Conservation (phyloP, 2,113 vertebrate genomes). For the Xiphias gladius region DNA sequence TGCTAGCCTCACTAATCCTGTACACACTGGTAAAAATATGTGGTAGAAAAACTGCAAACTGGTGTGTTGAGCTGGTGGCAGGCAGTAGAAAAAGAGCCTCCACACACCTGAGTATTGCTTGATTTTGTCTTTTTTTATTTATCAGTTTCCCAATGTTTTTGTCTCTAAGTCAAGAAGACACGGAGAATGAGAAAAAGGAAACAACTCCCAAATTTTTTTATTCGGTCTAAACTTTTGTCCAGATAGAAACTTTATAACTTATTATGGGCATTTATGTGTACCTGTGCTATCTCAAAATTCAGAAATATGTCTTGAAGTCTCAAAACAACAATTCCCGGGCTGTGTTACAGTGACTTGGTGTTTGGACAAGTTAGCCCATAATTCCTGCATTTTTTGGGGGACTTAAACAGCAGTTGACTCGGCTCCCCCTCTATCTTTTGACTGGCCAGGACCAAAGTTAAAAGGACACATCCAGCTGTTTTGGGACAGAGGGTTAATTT, state of each 20-base stretch:
- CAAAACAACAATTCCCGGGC: slow-evolving; percentile 16
- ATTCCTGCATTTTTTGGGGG: slow-evolving; percentile 67
- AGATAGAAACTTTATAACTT: neutral
- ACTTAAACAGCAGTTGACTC: slow-evolving; percentile 67
- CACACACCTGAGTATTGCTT: too few species aligned
- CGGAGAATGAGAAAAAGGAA: neutral
- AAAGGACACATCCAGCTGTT: slow-evolving; percentile 80
- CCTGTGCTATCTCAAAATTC: neutral
- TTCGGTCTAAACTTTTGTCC: too few species aligned
- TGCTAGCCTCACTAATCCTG: neutral
- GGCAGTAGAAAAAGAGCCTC: neutral
- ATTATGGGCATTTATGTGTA: neutral
- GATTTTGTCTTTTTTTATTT: neutral
- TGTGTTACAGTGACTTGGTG: slow-evolving; percentile 25
- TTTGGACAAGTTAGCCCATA: slow-evolving; percentile 55
- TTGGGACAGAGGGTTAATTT: slow-evolving; percentile 70
- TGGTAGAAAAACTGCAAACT: neutral
- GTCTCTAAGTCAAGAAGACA: neutral
- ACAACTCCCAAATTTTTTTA: too few species aligned
- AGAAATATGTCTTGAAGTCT: slow-evolving; percentile 4
- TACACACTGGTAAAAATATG: neutral
- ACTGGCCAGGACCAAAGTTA: slow-evolving; percentile 48
- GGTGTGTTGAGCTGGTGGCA: neutral
- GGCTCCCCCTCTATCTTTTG: slow-evolving; percentile 56
- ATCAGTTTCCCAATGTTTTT: neutral